Percentiles rank a stretch among this genome's conserved stretches.
These are phyloP conservation scores for Rhea americana DNA, from an alignment of 2,113 vertebrate species.

Conservation along the genomic window DNA sequence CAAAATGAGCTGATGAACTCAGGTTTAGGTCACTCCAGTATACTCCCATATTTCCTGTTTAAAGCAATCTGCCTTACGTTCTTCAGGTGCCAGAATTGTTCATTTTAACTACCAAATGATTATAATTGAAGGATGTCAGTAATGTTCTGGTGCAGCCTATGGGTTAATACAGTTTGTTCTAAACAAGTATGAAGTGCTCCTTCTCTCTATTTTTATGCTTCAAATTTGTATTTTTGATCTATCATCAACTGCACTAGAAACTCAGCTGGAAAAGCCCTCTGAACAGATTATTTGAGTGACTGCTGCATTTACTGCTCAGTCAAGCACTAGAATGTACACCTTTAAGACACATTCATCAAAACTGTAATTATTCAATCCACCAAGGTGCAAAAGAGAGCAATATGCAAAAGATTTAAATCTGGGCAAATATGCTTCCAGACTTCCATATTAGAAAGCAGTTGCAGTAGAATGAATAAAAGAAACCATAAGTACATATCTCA, in stretches of 20 bases:
- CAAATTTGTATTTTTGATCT: not conserved
- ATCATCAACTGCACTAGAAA: not conserved
- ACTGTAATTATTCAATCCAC: not conserved
- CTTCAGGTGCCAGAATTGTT: not conserved
- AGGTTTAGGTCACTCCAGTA: not conserved
- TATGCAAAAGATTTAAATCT: not conserved
- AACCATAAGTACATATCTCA: not conserved
- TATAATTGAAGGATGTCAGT: not conserved
- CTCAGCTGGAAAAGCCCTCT: not conserved
- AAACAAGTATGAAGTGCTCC: rapidly evolving
- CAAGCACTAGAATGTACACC: not conserved
- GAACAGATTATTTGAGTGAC: not conserved
- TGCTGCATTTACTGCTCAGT: not conserved
- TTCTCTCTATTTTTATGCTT: not conserved
- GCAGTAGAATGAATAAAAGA: not conserved
- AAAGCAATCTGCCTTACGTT: not conserved
- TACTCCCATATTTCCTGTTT: not conserved
- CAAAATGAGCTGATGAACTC: not conserved
- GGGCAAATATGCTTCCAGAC: not conserved
- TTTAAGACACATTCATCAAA: not conserved
- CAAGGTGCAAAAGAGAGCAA: not conserved
- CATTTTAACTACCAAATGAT: not conserved
- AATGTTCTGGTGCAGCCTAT: not conserved
- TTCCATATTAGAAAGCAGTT: not conserved
- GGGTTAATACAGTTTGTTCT: not conserved